Base-by-base conservation (phyloP, 2,113 vertebrate genomes). In the Aegotheles bennettii region DNA sequence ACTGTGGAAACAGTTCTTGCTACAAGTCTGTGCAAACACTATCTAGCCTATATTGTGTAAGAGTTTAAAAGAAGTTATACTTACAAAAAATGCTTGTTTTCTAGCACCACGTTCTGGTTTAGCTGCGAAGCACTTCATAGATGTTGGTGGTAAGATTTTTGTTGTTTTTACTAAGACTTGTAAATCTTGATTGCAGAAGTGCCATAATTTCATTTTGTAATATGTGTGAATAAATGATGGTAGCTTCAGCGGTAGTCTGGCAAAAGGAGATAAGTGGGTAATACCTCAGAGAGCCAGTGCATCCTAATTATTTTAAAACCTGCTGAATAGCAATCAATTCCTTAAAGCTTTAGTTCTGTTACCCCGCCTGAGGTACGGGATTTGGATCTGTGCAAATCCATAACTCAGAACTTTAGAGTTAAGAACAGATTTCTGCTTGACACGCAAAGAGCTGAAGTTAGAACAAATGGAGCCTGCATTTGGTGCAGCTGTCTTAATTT, bases 51-150 rank as follows among this genome's bases (percentile, higher is more conserved):
- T 77, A 68, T 3, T 61, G 23, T 13, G 1, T 21, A 73, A 68
- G 40, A 73, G 38, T 87, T 87, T 80, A 16, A 71, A 81, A 60
- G 1, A 78, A 78, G 85, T 24, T 90, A 20, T 57, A 71, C 63
- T 84, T 57, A 28, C 5, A 2, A 59, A 67, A 54, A 63, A 16
- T 28, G 71, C 18, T 76, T 59, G 2, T 94, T 91, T 96, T 97
- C 86, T 77, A 99, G 99, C 99, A 85, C 99, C 99, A 5, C 98
- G 99, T 74, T 99, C 99, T 86, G 99, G 99, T 77, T 98, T 99
- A 95, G 99, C 99, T 92, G 98, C 97, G 31, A 99, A 99, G 83
- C 92, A 99, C 91, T 99, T 99, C 96, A 99, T 99, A 74, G 99
- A 99, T 75, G 99, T 99, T 86, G 99, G 99, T 81, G 99, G 99